Conservation (phyloP, 2,797 vertebrate genomes). For the Nothura maculosa region DNA sequence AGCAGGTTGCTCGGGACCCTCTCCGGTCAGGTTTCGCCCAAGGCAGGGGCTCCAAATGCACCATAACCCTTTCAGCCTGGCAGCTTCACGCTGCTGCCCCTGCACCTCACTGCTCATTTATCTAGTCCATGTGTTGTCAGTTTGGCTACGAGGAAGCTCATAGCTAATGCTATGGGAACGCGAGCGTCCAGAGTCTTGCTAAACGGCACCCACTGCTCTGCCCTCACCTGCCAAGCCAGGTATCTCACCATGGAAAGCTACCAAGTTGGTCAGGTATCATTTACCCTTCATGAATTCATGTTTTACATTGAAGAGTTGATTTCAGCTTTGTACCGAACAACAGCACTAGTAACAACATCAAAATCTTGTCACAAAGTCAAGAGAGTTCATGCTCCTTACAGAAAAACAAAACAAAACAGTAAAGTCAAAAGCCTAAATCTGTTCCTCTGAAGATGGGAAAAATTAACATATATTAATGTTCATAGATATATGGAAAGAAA, state of each 20-base stretch:
- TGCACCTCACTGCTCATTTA: neutral
- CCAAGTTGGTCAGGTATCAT: accelerated
- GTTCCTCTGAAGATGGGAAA: neutral
- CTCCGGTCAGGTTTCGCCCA: neutral
- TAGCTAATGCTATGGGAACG: neutral
- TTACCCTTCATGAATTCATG: neutral
- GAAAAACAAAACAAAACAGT: neutral
- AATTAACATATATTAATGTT: neutral
- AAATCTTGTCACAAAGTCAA: neutral
- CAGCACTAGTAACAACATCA: neutral
- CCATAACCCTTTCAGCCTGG: too few species aligned
- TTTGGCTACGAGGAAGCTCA: neutral
- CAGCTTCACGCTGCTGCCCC: neutral
- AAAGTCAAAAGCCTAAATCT: conserved; percentile 9
- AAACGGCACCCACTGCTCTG: neutral
- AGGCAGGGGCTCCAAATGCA: neutral
- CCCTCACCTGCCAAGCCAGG: neutral
- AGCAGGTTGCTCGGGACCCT: neutral
- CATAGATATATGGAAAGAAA: neutral
- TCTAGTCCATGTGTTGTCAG: neutral
- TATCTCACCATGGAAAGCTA: neutral
- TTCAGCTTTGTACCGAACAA: neutral
- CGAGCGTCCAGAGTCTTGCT: neutral
- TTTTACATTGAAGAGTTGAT: neutral
- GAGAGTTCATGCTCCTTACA: neutral